A percentile compares a stretch with the other conserved stretches of the same genome.
phyloP scores from a whole-genome alignment of 1,140 invertebrate species.

The Pseudomyrmex sp. region DNA sequence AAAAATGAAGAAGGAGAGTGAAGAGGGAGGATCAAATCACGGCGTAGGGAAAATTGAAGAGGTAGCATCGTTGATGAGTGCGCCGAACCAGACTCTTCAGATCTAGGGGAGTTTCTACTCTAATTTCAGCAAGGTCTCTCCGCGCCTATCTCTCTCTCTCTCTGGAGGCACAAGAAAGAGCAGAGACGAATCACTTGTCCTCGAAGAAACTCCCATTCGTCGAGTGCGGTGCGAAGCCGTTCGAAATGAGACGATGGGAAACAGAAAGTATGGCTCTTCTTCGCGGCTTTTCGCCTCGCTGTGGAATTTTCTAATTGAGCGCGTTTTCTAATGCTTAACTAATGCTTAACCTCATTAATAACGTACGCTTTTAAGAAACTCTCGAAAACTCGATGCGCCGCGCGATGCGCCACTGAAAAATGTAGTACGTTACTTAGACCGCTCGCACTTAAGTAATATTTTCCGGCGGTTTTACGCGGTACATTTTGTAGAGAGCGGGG shows the following conservation, averaged over 20 bases:
- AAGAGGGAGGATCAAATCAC: constrained; percentile 41
- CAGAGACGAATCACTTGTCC: constrained; percentile 65
- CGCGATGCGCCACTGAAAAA: constrained; percentile 25
- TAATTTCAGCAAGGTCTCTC: constrained; percentile 54
- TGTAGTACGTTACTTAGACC: constrained; percentile 45
- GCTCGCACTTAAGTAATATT: constrained; percentile 48
- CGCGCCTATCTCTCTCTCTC: constrained; percentile 20
- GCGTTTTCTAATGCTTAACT: constrained; percentile 13
- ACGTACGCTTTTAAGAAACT: constrained; percentile 46
- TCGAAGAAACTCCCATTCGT: constrained; percentile 26
- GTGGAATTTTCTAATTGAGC: constrained; percentile 49
- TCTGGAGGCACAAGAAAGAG: constrained; percentile 38
- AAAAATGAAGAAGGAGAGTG: neutral
- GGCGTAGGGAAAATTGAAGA: constrained; percentile 45
- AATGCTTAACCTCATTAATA: constrained; percentile 49
- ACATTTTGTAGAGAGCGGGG: constrained; percentile 13
- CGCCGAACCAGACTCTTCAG: constrained; percentile 37
- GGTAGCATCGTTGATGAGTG: constrained; percentile 47
- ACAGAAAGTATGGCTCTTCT: constrained; percentile 49
- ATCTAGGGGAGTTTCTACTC: constrained; percentile 58
- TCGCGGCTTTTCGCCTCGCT: constrained; percentile 40
- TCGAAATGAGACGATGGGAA: constrained; percentile 45
- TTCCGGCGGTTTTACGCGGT: constrained; percentile 9
- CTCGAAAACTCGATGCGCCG: constrained; percentile 6
- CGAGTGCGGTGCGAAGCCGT: constrained; percentile 32